Conservation (phyloP, 1,140 invertebrate species). For the Trachymyrmex cornetzi region DNA sequence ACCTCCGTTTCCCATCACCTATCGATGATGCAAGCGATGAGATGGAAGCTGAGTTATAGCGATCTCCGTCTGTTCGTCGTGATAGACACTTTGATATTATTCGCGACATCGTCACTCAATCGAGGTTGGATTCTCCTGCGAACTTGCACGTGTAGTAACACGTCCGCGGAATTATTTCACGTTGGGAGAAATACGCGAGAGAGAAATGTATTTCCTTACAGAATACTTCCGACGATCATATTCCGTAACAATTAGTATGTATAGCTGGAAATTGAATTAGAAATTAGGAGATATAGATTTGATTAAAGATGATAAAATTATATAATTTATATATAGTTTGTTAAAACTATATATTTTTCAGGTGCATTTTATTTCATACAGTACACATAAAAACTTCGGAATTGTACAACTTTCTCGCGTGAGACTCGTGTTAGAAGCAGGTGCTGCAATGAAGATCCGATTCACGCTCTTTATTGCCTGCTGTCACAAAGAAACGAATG, state of each 20-base stretch:
- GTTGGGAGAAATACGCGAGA: not conserved
- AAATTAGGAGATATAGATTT: not conserved
- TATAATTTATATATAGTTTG: too few species aligned
- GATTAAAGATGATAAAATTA: not conserved
- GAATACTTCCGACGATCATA: not conserved
- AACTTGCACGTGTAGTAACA: not conserved
- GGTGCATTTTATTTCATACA: not conserved
- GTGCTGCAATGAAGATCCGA: slow-evolving; percentile 18
- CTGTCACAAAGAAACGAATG: slow-evolving; percentile 24
- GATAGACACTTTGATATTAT: slow-evolving; percentile 38
- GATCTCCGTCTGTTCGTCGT: slow-evolving; percentile 26
- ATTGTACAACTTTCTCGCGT: not conserved
- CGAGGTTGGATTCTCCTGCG: slow-evolving; percentile 18
- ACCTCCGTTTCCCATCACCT: slow-evolving; percentile 38
- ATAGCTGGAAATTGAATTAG: not conserved
- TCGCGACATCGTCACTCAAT: not conserved
- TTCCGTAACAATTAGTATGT: not conserved
- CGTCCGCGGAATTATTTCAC: not conserved
- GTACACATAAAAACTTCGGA: not conserved
- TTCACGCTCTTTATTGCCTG: slow-evolving; percentile 23
- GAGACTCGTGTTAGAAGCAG: not conserved
- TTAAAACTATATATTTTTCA: not conserved
- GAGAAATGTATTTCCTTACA: not conserved
- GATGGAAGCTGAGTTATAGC: slow-evolving; percentile 1
- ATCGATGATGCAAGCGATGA: slow-evolving; percentile 6